These are phyloP conservation scores for Polydrusus tereticollis DNA, from an alignment of 2,888 invertebrate genomes.

Conservation along the genomic window DNA sequence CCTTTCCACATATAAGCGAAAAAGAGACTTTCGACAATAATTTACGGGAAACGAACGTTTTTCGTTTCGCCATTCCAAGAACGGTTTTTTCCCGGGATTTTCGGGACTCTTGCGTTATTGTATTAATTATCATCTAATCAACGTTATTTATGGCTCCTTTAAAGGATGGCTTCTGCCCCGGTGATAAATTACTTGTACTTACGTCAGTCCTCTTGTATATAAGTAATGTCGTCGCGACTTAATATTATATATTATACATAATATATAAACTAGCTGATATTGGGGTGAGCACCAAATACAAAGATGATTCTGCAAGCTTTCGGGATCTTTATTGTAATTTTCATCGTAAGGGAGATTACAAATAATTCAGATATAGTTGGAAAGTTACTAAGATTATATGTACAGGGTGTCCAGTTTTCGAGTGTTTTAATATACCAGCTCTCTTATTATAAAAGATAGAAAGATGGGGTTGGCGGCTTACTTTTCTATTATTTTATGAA, in stretches of 20 bases:
- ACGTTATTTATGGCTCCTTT: conserved; percentile 45
- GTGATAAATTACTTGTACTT: conserved; percentile 34
- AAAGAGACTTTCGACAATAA: conserved; percentile 39
- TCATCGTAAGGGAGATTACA: too few species aligned
- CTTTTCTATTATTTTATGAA: too few species aligned
- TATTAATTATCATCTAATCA: conserved; percentile 52
- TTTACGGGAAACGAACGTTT: conserved; percentile 45
- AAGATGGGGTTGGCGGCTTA: too few species aligned
- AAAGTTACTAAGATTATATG: too few species aligned
- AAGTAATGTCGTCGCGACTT: neutral
- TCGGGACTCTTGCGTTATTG: conserved; percentile 42
- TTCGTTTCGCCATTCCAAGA: conserved; percentile 42
- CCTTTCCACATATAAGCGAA: conserved; percentile 22
- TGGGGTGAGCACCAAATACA: too few species aligned
- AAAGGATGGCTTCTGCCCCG: conserved; percentile 15
- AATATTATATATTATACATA: neutral
- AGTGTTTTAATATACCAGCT: too few species aligned
- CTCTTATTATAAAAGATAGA: too few species aligned
- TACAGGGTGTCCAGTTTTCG: too few species aligned
- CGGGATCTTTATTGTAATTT: too few species aligned
- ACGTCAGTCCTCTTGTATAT: conserved; percentile 2
- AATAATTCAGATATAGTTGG: too few species aligned
- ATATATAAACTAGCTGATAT: too few species aligned
- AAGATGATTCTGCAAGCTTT: too few species aligned
- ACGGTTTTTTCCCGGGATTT: conserved; percentile 37